Conservation (phyloP, 2,888 invertebrate species). For the Patella depressa region DNA sequence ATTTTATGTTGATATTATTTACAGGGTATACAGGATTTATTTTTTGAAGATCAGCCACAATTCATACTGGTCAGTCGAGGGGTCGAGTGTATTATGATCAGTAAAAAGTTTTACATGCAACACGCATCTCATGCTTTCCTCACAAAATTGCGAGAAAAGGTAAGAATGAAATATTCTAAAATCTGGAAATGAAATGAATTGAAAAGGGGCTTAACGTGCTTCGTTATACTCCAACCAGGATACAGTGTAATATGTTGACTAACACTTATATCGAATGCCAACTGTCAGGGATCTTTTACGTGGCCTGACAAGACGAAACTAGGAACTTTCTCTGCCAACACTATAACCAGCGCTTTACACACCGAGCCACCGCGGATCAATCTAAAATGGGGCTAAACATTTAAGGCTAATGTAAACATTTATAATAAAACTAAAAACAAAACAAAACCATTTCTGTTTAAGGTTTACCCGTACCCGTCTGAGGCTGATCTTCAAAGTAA, state of each 20-base stretch:
- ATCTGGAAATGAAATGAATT: not conserved
- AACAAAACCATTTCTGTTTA: conserved; percentile 12
- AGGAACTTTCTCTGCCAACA: too few species aligned
- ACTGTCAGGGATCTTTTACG: too few species aligned
- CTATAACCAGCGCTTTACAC: too few species aligned
- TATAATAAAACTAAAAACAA: not conserved
- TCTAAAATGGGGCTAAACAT: too few species aligned
- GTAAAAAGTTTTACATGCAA: conserved; percentile 61
- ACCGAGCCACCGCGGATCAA: too few species aligned
- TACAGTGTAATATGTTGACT: too few species aligned
- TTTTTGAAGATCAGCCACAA: conserved; percentile 55
- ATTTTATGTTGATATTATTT: not conserved
- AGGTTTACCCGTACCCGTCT: conserved; percentile 60
- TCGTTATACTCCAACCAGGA: not conserved
- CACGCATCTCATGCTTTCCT: conserved; percentile 48
- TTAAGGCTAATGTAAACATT: too few species aligned
- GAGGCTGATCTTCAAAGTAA: conserved; percentile 52
- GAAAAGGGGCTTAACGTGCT: not conserved
- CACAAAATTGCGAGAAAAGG: conserved; percentile 48
- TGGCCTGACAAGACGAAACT: too few species aligned
- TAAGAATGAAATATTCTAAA: conserved; percentile 23
- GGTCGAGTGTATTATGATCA: conserved; percentile 59
- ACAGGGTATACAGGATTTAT: conserved; percentile 56
- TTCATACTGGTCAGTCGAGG: conserved; percentile 63
- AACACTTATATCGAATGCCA: too few species aligned